These are phyloP conservation scores for Calcarius ornatus DNA, from an alignment of 2,113 vertebrate species.

Conservation along the genomic window DNA sequence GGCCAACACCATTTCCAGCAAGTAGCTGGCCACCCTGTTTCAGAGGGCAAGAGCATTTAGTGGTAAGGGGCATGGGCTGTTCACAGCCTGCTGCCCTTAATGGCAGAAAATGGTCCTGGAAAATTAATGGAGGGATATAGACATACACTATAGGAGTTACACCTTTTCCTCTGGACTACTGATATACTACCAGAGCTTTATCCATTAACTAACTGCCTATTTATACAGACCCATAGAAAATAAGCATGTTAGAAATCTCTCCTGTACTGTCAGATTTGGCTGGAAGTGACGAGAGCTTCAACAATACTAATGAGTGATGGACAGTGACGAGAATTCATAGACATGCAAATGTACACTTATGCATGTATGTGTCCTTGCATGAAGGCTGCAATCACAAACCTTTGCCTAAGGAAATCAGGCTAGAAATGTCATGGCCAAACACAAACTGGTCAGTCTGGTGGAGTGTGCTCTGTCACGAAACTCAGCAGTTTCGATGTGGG, in stretches of 20 bases:
- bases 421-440: background rate
- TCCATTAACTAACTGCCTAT: background rate
- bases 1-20: background rate
- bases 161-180: background rate
- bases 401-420: background rate
- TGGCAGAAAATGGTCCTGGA: background rate
- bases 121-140: background rate
- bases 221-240: background rate
- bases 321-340: background rate
- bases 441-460: background rate
- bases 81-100: background rate
- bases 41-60: background rate
- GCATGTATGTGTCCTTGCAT: background rate
- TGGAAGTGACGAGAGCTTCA: background rate
- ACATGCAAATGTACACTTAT: background rate
- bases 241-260: background rate
- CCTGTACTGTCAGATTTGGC: background rate
- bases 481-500: fast-evolving
- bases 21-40: background rate
- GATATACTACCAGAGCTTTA: background rate
- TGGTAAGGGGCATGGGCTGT: background rate
- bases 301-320: background rate
- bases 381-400: background rate
- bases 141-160: background rate
- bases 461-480: background rate